A percentile compares a stretch with the other conserved stretches of the same genome.
These are phyloP conservation scores for Acronicta alni DNA, from an alignment of 2,888 invertebrate species.

Conservation along the genomic window DNA sequence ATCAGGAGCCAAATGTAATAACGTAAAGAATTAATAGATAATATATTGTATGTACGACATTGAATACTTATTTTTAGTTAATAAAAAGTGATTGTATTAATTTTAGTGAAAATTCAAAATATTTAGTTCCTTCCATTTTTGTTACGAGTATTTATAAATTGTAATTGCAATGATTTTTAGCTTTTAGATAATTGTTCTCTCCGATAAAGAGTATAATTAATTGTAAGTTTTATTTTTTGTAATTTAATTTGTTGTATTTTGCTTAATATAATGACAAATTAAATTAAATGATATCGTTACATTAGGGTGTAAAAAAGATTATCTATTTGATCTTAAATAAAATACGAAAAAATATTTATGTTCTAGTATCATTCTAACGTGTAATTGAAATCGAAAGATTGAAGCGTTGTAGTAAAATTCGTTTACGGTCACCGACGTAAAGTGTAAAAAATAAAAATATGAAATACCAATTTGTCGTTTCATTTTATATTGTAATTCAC, in stretches of 20 bases:
- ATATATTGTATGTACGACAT: conserved; percentile 79
- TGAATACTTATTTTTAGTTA: conserved; percentile 80
- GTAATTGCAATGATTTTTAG: conserved; percentile 77
- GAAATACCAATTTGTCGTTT: conserved; percentile 84
- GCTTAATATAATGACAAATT: conserved; percentile 88
- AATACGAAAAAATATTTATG: conserved; percentile 89
- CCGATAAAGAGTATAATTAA: conserved; percentile 84
- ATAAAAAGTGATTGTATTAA: conserved; percentile 83
- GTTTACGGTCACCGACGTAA: conserved; percentile 88
- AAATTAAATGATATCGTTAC: conserved; percentile 89
- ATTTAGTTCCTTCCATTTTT: conserved; percentile 88
- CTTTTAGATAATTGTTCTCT: conserved; percentile 84
- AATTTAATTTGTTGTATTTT: conserved; percentile 88
- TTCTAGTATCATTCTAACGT: conserved; percentile 88
- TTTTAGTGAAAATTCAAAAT: conserved; percentile 81
- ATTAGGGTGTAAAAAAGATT: conserved; percentile 89
- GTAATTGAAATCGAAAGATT: conserved; percentile 82
- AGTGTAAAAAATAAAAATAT: conserved; percentile 88
- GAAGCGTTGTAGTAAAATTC: conserved; percentile 88
- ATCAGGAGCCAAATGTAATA: conserved; percentile 87
- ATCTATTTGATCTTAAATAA: conserved; percentile 89
- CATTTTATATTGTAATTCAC: conserved; percentile 60
- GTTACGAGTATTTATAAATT: conserved; percentile 86
- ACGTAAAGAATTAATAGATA: conserved; percentile 79
- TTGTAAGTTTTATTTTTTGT: conserved; percentile 79